Conservation (phyloP, 2,888 invertebrate species). For the Brachypalpus laphriformis region DNA sequence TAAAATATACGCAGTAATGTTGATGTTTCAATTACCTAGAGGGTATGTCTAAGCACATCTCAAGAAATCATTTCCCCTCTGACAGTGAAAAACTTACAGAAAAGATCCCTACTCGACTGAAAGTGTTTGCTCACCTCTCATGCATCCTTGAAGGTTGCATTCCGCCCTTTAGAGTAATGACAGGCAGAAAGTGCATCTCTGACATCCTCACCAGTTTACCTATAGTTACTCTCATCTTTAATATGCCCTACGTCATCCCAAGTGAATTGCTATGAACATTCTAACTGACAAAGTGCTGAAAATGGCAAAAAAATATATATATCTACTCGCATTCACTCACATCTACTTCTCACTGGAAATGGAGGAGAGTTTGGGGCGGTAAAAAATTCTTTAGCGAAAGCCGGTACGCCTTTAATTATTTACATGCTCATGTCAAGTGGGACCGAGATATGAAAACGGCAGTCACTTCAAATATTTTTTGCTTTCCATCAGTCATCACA, state of each 20-base stretch:
- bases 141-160: neutral
- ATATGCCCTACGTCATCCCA: neutral
- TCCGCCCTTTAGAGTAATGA: constrained; percentile 6
- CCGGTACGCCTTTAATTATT: constrained; percentile 50
- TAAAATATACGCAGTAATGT: neutral
- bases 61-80: neutral
- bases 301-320: neutral
- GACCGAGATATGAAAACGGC: constrained; percentile 42
- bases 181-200: neutral
- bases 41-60: neutral
- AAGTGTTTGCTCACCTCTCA: neutral
- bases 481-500: constrained; percentile 21
- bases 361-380: neutral
- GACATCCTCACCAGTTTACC: neutral
- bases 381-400: neutral
- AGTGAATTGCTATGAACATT: neutral
- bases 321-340: neutral
- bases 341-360: neutral
- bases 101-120: neutral
- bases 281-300: neutral
- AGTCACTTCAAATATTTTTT: constrained; percentile 51
- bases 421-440: constrained; percentile 37
- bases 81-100: neutral
- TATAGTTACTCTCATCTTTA: neutral
- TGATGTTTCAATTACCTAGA: neutral